Evolutionary conservation across 2,888 invertebrate species (phyloP), one percentile per base, ranked within the genome.

Genomic region (Oxyteleia sp.): DNA sequence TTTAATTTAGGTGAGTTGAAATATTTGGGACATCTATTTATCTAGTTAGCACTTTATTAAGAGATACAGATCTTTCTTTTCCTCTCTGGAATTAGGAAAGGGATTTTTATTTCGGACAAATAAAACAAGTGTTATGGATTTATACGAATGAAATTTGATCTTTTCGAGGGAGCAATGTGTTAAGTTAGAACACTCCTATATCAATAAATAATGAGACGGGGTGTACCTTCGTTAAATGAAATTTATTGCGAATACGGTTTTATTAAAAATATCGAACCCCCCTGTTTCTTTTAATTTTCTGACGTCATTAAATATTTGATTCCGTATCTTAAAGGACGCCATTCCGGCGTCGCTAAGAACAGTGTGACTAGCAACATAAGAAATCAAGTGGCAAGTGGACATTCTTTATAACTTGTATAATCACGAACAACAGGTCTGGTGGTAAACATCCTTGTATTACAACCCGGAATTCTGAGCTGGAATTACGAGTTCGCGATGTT

Each of bases 1-100:
- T 45, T 45, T 71, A 61, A 74, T 74, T 74, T 61, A 68, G 38
- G 43, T 49, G 64, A 69, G 15, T 41, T 13, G 18, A 75, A 82
- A 49, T 43, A 11, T 35, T 41, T 20, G 26, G 49, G 35, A 72
- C 66, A 71, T 82, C 82, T 76, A 82, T 82, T 76, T 43, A 72
- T 76, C 72, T 82, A 76, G 57, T 76, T 82, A 82, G 49, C 82
- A 82, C 76, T 72, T 82, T 82, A 82, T 82, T 76, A 82, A 18
- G 32, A 57, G 75, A 82, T 82, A 82, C 13, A 8, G n/a, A 82
- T 71, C 75, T 82, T n/a, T n/a, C n/a, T n/a, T n/a, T n/a, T n/a
- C n/a, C 32, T 49, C 66, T 64, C 74, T 16, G 16, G 20, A 81
- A 66, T 71, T 64, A 57, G 35, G 51, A 26, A 29, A 45, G 38